Evolutionary conservation across 2,888 invertebrate genomes (phyloP), one percentile per base, ranked within the genome.

Genomic region (Diarsia brunnea): DNA sequence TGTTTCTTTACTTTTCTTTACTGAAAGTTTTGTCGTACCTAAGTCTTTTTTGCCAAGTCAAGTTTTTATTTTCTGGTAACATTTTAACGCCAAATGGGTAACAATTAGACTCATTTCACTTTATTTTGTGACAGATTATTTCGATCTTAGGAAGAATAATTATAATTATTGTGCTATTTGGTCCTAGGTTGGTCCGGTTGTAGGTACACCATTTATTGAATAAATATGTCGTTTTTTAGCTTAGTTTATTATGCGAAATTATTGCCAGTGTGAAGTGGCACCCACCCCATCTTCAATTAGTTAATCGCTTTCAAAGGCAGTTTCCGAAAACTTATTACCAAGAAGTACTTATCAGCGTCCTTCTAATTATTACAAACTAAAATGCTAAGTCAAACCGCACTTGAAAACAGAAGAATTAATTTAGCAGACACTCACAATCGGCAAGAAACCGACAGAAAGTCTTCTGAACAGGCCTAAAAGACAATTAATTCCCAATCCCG

Each of bases 401-500:
- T 84, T 87, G 67, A 81, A 78, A 84, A 82, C 81, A 87, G 82
- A 87, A 85, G 87, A 85, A 87, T 87, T 88, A 82, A 84, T 88
- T 88, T 85, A 47, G 70, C 84, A 82, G 78, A 79, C 80, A 77
- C 71, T 78, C 60, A 80, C 75, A 87, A 82, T 79, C 73, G 72
- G 78, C 86, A 87, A 82, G 79, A 83, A 87, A 81, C 80, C 76
- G 70, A 19, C 79, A 61, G 76, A 85, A 84, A 83, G 86, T 82
- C 84, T 81, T 82, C 84, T 55, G 78, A 81, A 79, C 84, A 77
- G 78, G 87, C 80, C 89, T 86, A 87, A 89, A 89, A 91, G 89
- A 92, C 92, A 92, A 93, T 93, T 93, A 92, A 92, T 93, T 90
- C 89, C 73, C 90, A 89, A 92, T 92, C 90, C 84, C 86, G 84